Base-by-base conservation (phyloP, 2,888 invertebrate species). In the Drosophila mimetica region DNA sequence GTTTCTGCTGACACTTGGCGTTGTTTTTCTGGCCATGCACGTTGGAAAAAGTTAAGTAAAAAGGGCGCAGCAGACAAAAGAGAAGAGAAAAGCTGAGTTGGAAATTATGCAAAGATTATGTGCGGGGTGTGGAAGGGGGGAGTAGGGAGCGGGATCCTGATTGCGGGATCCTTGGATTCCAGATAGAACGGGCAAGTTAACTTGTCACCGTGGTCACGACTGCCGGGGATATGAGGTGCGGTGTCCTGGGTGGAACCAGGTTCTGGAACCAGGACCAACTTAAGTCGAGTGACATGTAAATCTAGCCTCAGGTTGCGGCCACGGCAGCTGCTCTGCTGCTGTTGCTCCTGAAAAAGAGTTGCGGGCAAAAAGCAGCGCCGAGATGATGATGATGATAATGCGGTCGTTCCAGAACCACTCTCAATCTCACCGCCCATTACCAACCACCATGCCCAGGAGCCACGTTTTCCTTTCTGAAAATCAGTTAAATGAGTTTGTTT, bases 251-350 rank as follows among this genome's bases (percentile, higher is more conserved):
- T 60, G 59, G 55, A 57, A 60, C 64, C 53, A 71, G 63, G 4
- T 8, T 46, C 20, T n/a, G 32, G 57, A 37, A 41, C 28, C 39
- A 52, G 37, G 39, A 46, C 51, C 71, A 71, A 53, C 70, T 57
- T 66, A 72, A 76, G 73, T 74, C 72, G 78, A 89, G 83, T 89
- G 88, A 88, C 86, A 89, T 89, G 89, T 82, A 90, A 89, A 90
- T 90, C 84, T 81, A 67, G 76, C 84, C 75, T 55, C 71, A 75
- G 82, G 80, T 77, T 73, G 75, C 78, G 65, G 63, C 61, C 50
- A 44, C 76, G 71, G 71, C 76, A 79, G 75, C 77, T 81, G 82
- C 75, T 74, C 73, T 73, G 75, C 73, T 73, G 75, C 69, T 72
- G 70, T 52, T 53, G 37, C 46, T 61, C 39, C 51, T 48, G 61